Base-by-base conservation (phyloP, 1,140 invertebrate genomes). In the Drosophila watanabei region DNA sequence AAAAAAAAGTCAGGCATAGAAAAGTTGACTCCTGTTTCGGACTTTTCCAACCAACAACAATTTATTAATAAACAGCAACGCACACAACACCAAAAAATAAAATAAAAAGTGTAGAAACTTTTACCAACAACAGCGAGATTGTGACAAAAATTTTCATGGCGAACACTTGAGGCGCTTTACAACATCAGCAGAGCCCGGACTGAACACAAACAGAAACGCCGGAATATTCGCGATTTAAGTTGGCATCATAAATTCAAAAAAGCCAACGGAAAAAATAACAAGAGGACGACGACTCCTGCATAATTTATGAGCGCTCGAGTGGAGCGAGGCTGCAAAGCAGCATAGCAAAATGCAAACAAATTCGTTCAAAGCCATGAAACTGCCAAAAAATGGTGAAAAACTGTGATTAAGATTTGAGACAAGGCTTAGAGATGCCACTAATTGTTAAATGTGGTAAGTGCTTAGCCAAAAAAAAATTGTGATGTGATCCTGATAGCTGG, bases 61-160 rank as follows among this genome's bases (percentile, higher is more conserved):
- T 77, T 66, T 77, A 66, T 62, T 46, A 75, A 69, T 41, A 68
- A 56, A 75, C 62, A 64, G 33, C 18, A 51, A 64, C 18, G 20
- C 33, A 28, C 18, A 57, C 9, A 18, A 18, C 28, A 24, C 64
- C 45, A 61, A 49, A 49, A 49, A 62, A 61, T 24, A 58, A 57
- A 60, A 58, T 56, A 32, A 28, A 32, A 56, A 66, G 18, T 14
- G 59, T 64, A 39, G 5, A 61, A 79, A 65, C 32, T 66, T 79
- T 57, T 62, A 33, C 24, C 46, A 62, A 37, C 60, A 57, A 58
- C 65, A 59, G 64, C 20, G 54, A 82, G 79, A 72, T 72, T 86
- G 80, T 79, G 65, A 87, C 83, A 88, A 71, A 86, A 87, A 82
- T 82, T 41, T 79, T 82, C 41, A 54, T 52, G 73, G 61, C 79